phyloP scores from a whole-genome alignment of 2,888 invertebrate species.

The Nomada ferruginata region DNA sequence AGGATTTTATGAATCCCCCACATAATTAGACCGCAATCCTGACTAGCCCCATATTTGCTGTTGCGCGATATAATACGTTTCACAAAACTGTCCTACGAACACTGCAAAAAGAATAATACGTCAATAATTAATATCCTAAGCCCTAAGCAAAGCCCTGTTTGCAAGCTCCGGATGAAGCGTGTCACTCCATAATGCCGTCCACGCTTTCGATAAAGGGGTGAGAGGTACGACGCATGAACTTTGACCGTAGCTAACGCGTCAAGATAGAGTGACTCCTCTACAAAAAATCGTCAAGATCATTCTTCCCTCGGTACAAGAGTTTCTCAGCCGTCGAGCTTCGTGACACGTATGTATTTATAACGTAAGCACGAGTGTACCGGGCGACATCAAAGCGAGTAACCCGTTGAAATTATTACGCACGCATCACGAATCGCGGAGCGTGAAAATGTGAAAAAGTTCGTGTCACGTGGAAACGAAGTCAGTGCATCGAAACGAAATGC shows the following conservation, averaged over 20 bases:
- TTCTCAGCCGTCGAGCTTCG: slow-evolving; percentile 17
- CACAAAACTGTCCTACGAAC: slow-evolving; percentile 17
- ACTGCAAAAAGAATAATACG: not conserved
- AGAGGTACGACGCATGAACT: slow-evolving; percentile 1
- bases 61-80: slow-evolving; percentile 38
- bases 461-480: not conserved
- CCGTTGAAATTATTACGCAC: slow-evolving; percentile 37
- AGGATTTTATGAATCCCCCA: slow-evolving; percentile 48
- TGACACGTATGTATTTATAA: slow-evolving; percentile 18
- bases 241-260: not conserved
- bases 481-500: too few species aligned
- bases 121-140: too few species aligned
- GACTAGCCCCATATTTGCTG: slow-evolving; percentile 15
- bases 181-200: too few species aligned
- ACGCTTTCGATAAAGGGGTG: not conserved
- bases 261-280: not conserved
- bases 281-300: not conserved
- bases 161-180: too few species aligned
- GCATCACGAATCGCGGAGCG: slow-evolving; percentile 38
- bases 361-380: not conserved
- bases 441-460: slow-evolving; percentile 34
- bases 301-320: not conserved
- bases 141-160: too few species aligned
- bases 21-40: slow-evolving; percentile 36
- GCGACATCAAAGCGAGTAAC: slow-evolving; percentile 20